These are phyloP conservation scores for Rugalucina vietnamica DNA, from an alignment of 2,888 invertebrate genomes.

Conservation along the genomic window DNA sequence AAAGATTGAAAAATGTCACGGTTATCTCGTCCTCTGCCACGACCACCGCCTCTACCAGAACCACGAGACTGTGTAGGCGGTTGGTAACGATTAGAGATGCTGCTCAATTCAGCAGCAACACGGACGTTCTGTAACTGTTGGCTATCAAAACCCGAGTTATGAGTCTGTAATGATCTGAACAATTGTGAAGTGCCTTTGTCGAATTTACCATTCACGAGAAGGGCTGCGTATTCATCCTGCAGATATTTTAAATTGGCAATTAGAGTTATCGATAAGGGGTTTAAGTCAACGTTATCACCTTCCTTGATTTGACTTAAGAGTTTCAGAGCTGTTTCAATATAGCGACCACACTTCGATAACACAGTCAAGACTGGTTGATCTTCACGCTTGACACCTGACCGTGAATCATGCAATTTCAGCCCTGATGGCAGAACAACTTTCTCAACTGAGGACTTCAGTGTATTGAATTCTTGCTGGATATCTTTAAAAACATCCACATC, in stretches of 20 bases:
- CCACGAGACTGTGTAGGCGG: background rate
- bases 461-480: background rate
- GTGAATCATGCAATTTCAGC: background rate
- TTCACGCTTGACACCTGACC: background rate
- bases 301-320: background rate
- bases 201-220: background rate
- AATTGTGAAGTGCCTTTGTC: slow-evolving; percentile 4
- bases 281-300: background rate
- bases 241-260: background rate
- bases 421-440: background rate
- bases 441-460: background rate
- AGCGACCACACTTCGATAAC: background rate
- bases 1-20: background rate
- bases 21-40: background rate
- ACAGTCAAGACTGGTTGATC: background rate
- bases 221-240: background rate
- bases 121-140: background rate
- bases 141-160: slow-evolving; percentile 12
- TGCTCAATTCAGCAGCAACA: background rate
- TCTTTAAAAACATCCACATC: background rate
- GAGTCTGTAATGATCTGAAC: background rate
- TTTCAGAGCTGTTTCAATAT: background rate
- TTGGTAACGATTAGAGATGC: background rate
- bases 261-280: background rate
- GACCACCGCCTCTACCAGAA: background rate